Evolutionary conservation across 2,888 invertebrate species (phyloP), one percentile per base, ranked within the genome.

Genomic region (Platypus cylindrus): DNA sequence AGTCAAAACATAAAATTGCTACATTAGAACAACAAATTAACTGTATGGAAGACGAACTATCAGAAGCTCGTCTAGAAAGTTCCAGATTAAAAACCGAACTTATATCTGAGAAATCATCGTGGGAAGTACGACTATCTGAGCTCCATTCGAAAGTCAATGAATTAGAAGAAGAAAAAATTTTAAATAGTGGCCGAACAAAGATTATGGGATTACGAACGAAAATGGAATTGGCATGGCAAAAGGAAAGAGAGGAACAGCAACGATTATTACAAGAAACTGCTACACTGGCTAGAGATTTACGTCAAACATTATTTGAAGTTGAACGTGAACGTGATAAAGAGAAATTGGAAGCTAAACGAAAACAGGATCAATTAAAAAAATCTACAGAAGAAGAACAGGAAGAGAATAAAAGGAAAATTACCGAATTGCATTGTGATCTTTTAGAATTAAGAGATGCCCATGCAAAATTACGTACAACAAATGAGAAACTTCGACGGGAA

Each of bases 211-310:
- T 85, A 48, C 79, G 83, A 51, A 85, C 90, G 2, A 75, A 84
- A 33, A 77, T 91, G 71, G 90, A 91, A 57, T 65, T 91, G 11
- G 86, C 89, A 0, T 91, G 91, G 91, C 89, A 89, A 53, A 91
- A 89, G 56, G 91, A 91, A 60, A 69, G 91, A 14, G 87, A 89
- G 57, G 90, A 91, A 51, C 87, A 89, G 51, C 89, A 89, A 48
- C 68, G 89, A 28, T 62, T 91, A 23, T 63, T 91, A 17, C 86
- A 87, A 56, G 91, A 91, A 64, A 87, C 89, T 0, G 85, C 87
- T 23, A 89, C 87, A 0, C 67, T 91, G 39, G 89, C 90, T 1
- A 67, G 87, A 40, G 91, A 91, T 58, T 64, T 91, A 30, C 67
- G 87, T 9, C 89, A 87, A 60, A 89, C 89, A 0, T 67, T 89